Evolutionary conservation across 2,888 invertebrate species (phyloP).

Genomic region (Agriopis aurantiaria): DNA sequence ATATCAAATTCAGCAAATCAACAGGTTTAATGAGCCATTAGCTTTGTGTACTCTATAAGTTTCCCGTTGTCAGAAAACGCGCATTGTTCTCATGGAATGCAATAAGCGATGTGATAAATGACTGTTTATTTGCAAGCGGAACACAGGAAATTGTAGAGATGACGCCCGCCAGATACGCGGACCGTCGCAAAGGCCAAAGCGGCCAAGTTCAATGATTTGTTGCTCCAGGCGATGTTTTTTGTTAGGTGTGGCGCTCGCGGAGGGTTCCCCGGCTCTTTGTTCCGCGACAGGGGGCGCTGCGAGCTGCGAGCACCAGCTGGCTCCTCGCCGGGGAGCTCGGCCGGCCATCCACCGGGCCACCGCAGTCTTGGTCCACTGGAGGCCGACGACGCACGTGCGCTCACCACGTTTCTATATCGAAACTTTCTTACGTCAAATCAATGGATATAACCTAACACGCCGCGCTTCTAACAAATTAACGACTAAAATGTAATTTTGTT

Average conservation of each 20-base stretch:
- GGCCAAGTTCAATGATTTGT: slow-evolving; percentile 50
- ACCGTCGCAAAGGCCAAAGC: slow-evolving; percentile 21
- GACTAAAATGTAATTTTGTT: slow-evolving; percentile 75
- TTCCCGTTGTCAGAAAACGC: slow-evolving; percentile 24
- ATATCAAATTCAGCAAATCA: background rate
- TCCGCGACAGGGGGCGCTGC: slow-evolving; percentile 61
- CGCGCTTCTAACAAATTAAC: slow-evolving; percentile 60
- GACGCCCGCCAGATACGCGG: slow-evolving; percentile 18
- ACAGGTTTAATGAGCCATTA: slow-evolving; percentile 1
- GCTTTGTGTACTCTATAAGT: slow-evolving; percentile 10
- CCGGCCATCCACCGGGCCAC: slow-evolving; percentile 46
- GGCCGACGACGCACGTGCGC: slow-evolving; percentile 56
- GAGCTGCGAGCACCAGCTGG: slow-evolving; percentile 58
- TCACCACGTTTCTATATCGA: slow-evolving; percentile 55
- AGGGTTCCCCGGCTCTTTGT: slow-evolving; percentile 56
- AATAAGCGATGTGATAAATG: slow-evolving; percentile 36
- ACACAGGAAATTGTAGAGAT: slow-evolving; percentile 42
- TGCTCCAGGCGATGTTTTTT: slow-evolving; percentile 44
- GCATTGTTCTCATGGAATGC: slow-evolving; percentile 42
- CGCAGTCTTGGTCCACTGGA: slow-evolving; percentile 67
- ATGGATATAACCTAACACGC: slow-evolving; percentile 85
- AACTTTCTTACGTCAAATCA: slow-evolving; percentile 86
- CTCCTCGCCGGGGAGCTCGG: slow-evolving; percentile 52
- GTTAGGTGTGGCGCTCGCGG: slow-evolving; percentile 61
- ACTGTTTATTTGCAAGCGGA: slow-evolving; percentile 36